Conservation (phyloP, 2,888 invertebrate species). For the Tenthredo amoena region DNA sequence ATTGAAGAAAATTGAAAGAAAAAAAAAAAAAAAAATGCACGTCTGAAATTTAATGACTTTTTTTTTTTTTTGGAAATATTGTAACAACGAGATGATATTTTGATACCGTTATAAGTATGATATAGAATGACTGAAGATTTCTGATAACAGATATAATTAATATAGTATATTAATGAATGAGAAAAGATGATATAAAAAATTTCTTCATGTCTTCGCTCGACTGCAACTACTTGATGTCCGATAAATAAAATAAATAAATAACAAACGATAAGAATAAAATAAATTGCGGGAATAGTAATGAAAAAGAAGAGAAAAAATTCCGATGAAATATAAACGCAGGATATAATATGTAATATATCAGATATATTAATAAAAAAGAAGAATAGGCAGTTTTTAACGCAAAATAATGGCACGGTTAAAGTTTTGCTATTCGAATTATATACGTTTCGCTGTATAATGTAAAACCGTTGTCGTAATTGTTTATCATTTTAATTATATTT, state of each 20-base stretch:
- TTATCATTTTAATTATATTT: neutral
- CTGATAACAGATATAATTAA: neutral
- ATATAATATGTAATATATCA: neutral
- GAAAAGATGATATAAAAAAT: neutral
- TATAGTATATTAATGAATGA: neutral
- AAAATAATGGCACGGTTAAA: neutral
- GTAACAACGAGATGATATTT: conserved; percentile 8
- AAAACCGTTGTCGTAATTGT: neutral
- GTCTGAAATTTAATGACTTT: neutral
- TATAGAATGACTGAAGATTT: too few relatives aligned
- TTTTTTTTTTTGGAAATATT: neutral
- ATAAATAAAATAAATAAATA: neutral
- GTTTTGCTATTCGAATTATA: neutral
- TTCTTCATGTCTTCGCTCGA: neutral
- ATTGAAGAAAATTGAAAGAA: neutral
- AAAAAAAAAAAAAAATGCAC: neutral
- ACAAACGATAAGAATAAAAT: neutral
- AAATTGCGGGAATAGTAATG: neutral
- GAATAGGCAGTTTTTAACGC: neutral
- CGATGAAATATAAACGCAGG: neutral
- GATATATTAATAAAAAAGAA: neutral
- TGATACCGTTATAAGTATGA: neutral
- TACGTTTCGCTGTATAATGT: neutral
- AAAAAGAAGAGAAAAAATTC: neutral
- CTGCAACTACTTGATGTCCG: neutral